A percentile compares a stretch with the other conserved stretches of the same genome.
phyloP scores from a whole-genome alignment of 2,797 vertebrate genomes.

The Borostomias antarcticus region DNA sequence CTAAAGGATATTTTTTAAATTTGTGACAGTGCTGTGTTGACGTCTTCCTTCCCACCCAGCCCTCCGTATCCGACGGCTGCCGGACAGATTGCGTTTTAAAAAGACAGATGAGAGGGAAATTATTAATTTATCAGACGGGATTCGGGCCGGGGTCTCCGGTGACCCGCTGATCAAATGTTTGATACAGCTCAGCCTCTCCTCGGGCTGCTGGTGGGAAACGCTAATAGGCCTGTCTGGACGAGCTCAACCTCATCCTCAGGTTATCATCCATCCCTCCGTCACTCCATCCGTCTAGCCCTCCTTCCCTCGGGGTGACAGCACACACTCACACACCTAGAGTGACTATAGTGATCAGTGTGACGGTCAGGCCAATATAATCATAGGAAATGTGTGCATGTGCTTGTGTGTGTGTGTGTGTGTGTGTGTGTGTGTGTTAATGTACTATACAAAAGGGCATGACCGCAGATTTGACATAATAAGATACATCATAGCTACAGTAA shows the following conservation, averaged over 20 bases:
- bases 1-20: conserved; percentile 48
- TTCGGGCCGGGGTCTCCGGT: conserved; percentile 48
- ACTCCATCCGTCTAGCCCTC: conserved; percentile 7
- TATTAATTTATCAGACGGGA: conserved; percentile 64
- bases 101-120: conserved; percentile 65
- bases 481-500: no score
- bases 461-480: no score
- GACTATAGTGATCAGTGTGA: no score
- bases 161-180: conserved; percentile 60
- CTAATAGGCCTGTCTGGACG: conserved; percentile 57
- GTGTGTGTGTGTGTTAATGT: no score
- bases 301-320: conserved; percentile 50
- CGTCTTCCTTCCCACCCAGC: conserved; percentile 34
- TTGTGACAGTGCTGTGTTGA: conserved; percentile 38
- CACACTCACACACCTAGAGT: no score
- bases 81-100: conserved; percentile 54
- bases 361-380: no score
- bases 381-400: no score
- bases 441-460: no score
- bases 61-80: conserved; percentile 59
- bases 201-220: conserved; percentile 18
- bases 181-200: conserved; percentile 54
- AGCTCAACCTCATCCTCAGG: conserved; percentile 16
- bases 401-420: no score
- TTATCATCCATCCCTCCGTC: neutral